Conservation (phyloP, 1,140 invertebrate species). For the Hermetia illucens region DNA sequence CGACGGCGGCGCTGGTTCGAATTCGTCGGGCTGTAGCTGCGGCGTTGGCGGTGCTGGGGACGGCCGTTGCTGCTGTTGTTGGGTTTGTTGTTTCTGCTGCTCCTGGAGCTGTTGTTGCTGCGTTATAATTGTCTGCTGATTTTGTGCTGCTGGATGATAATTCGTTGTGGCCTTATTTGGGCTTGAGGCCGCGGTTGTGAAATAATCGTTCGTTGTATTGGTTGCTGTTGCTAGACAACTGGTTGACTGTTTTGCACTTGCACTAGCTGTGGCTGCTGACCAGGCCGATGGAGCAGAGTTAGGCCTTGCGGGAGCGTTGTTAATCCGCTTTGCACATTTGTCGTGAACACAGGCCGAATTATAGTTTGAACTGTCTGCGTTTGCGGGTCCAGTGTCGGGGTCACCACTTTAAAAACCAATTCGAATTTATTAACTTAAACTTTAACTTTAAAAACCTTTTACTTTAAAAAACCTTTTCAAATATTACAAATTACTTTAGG, state of each 20-base stretch:
- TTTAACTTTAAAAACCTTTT: no score
- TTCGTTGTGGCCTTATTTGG: conserved; percentile 8
- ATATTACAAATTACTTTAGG: no score
- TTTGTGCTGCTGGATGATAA: not conserved
- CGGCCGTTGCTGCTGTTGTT: conserved; percentile 27
- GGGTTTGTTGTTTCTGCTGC: no score
- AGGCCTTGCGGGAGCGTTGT: conserved; percentile 24
- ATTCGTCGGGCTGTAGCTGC: no score
- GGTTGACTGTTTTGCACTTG: conserved; percentile 20
- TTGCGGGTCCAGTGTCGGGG: no score
- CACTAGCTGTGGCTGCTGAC: conserved; percentile 27
- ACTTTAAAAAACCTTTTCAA: no score
- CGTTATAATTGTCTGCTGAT: conserved; percentile 12
- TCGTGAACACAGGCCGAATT: conserved; percentile 25
- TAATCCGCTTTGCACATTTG: conserved; percentile 9
- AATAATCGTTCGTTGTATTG: conserved; percentile 7
- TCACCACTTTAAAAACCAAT: no score
- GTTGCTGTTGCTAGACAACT: conserved; percentile 11
- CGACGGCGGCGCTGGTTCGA: no score
- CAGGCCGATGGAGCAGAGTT: conserved; percentile 26
- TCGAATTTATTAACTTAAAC: no score
- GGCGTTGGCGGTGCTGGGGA: no score
- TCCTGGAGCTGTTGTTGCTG: conserved; percentile 17
- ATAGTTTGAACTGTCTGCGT: no score
- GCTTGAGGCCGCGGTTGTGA: conserved; percentile 14